phyloP scores from a whole-genome alignment of 2,888 invertebrate genomes.

The Philopedon plagiatum region DNA sequence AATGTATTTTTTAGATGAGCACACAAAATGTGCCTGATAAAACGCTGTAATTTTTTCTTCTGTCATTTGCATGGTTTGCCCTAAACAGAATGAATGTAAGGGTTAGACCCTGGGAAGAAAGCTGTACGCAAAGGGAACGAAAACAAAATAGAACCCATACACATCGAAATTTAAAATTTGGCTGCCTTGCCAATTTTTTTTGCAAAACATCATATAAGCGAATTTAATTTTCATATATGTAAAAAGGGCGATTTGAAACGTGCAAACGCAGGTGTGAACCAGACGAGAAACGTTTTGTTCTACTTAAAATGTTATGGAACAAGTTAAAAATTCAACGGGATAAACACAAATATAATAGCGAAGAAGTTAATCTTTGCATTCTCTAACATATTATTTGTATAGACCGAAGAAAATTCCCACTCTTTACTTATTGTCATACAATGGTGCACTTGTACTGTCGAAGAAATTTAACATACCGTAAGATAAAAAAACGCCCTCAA shows the following conservation, averaged over 20 bases:
- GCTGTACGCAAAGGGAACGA: not conserved
- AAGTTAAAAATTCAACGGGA: not conserved
- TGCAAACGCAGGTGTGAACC: not conserved
- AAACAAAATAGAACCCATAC: not conserved
- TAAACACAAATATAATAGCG: too few relatives aligned
- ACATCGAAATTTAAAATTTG: constrained; percentile 1
- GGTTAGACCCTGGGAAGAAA: not conserved
- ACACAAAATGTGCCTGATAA: not conserved
- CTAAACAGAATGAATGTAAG: not conserved
- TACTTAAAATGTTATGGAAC: not conserved
- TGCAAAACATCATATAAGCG: not conserved
- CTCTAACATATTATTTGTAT: too few relatives aligned
- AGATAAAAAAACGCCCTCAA: too few relatives aligned
- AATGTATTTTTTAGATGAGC: not conserved
- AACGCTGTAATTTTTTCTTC: not conserved
- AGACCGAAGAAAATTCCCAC: too few relatives aligned
- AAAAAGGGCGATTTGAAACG: not conserved
- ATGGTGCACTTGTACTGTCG: too few relatives aligned
- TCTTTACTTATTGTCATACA: too few relatives aligned
- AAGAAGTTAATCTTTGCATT: too few relatives aligned
- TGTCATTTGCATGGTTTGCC: not conserved
- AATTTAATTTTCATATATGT: constrained; percentile 2
- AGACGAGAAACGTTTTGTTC: not conserved
- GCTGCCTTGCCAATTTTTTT: not conserved
- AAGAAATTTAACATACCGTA: too few relatives aligned